Evolutionary conservation across 2,888 invertebrate species (phyloP).

Genomic region (Alcis repandata): DNA sequence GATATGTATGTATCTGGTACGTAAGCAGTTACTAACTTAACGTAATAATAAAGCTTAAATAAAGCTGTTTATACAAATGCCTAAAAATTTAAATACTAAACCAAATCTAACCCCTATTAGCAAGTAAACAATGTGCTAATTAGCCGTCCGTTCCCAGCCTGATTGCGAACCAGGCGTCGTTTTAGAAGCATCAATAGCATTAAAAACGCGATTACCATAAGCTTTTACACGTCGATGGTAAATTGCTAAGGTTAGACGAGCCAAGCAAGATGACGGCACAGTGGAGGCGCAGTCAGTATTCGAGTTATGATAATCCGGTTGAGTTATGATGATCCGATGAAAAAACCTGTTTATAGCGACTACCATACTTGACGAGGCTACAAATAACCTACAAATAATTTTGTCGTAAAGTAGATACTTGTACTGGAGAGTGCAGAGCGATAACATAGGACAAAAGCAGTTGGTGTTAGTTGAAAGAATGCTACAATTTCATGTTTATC

Average conservation of each 20-base stretch:
- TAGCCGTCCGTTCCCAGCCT: slow-evolving; percentile 12
- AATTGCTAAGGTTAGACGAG: slow-evolving; percentile 28
- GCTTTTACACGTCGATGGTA: slow-evolving; percentile 30
- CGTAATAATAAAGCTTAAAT: not conserved
- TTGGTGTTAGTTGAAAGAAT: too few species aligned
- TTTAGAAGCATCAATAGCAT: slow-evolving; percentile 27
- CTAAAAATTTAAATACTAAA: slow-evolving; percentile 9
- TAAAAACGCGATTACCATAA: slow-evolving; percentile 35
- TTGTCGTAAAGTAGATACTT: too few species aligned
- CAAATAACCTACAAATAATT: too few species aligned
- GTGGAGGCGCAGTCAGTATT: slow-evolving; percentile 3
- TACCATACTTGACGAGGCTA: too few species aligned
- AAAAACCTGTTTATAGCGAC: too few species aligned
- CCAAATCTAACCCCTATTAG: not conserved
- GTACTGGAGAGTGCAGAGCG: too few species aligned
- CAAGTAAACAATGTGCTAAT: slow-evolving; percentile 29
- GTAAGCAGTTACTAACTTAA: too few species aligned
- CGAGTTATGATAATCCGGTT: not conserved
- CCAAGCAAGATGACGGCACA: slow-evolving; percentile 10
- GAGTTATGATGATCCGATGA: too few species aligned
- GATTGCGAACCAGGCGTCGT: slow-evolving; percentile 5
- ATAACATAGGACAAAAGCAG: too few species aligned
- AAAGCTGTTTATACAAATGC: not conserved
- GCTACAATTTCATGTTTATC: too few species aligned
- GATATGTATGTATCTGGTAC: too few species aligned